Evolutionary conservation across 1,140 invertebrate genomes (phyloP).

Genomic region (Orussus abietinus): DNA sequence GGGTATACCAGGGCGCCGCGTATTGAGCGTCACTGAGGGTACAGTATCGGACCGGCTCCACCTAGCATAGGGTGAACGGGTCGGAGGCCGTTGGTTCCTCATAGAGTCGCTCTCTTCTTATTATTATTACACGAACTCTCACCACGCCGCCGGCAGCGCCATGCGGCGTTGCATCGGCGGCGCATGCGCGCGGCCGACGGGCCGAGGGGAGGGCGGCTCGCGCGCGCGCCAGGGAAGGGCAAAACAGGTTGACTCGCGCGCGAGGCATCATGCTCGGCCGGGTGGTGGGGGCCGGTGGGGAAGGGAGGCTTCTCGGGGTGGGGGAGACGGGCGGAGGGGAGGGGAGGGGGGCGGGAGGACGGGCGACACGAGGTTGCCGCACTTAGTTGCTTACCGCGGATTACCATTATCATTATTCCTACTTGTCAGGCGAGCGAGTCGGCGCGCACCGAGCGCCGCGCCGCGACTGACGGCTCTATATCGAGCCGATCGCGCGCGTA

Average conservation of each 20-base stretch:
- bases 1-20: conserved; percentile 1
- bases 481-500: conserved; percentile 26
- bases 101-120: conserved; percentile 50
- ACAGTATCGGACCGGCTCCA: conserved; percentile 49
- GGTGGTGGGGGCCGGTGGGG: conserved; percentile 6
- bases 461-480: conserved; percentile 28
- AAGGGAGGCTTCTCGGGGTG: conserved; percentile 3
- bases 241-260: conserved; percentile 48
- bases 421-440: conserved; percentile 7
- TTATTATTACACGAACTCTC: conserved; percentile 41
- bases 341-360: conserved; percentile 13
- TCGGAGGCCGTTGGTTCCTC: conserved; percentile 51
- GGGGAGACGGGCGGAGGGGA: conserved; percentile 7
- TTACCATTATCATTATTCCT: conserved; percentile 46
- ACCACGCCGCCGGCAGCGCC: neutral
- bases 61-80: conserved; percentile 51
- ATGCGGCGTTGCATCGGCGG: neutral
- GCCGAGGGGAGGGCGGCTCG: conserved; percentile 17
- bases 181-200: neutral
- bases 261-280: conserved; percentile 37
- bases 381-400: conserved; percentile 39
- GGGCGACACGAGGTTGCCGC: conserved; percentile 33
- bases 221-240: conserved; percentile 27
- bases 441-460: conserved; percentile 1
- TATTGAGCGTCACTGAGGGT: conserved; percentile 39